Base-by-base conservation (phyloP, 1,140 invertebrate species). In the Habropoda laboriosa region DNA sequence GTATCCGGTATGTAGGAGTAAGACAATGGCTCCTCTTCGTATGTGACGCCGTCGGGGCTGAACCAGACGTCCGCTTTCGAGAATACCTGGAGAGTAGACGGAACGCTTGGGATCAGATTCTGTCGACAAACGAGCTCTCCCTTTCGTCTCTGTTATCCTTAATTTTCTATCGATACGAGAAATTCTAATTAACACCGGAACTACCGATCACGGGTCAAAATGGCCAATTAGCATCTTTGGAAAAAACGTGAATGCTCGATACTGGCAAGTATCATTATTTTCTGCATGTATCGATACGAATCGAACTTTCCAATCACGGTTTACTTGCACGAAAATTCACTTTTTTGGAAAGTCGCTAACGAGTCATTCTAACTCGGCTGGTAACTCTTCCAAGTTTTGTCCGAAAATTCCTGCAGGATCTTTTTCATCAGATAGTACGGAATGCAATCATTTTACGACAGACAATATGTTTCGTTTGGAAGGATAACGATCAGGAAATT, bases 1-100 rank as follows among this genome's bases (percentile, higher is more conserved):
- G 92, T 93, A 88, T 97, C 97, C 4, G 95, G 95, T 92, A 96
- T 95, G 89, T 97, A 97, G 3, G 94, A 94, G 89, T 95, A 96
- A 8, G 94, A 93, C 16, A 97, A 88, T 3, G 94, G 94, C 6
- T 94, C 93, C 12, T 94, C 93, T 1, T 94, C 93, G 64, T 94
- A 95, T 77, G 91, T 53, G 93, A 96, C 42, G 94, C 95, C 80
- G n/a, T 90, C 53, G 3, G 95, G 91, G 88, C 96, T 96, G 92
- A 97, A 97, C 90, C 94, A 95, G 12, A 97, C 91, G 79, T 94
- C 93, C 0, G 96, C 96, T 83, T 94, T 95, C 0, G 94, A 94
- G 89, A 96, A 96, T 53, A 96, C 95, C 95, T 96, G 90, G 1
- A 53, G 24, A 67, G 60, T 38, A 30, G 53, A 55, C 4, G 5